Evolutionary conservation across 2,888 invertebrate species (phyloP).

Genomic region (Acrobasis consociella): DNA sequence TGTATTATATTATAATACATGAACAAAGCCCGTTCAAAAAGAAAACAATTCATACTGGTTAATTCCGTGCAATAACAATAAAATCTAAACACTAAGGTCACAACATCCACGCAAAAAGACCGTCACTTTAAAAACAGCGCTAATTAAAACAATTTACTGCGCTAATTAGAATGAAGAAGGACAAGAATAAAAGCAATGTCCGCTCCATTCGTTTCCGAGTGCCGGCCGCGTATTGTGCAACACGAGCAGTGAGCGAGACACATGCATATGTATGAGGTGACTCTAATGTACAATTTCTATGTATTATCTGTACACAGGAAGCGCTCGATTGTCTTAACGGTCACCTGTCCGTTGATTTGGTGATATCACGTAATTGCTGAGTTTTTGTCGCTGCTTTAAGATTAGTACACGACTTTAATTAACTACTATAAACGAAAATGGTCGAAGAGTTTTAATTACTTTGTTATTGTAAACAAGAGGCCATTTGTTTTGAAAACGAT

Average conservation of each 20-base stretch:
- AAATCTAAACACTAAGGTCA: background rate
- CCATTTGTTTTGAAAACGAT: too few relatives aligned
- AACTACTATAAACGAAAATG: background rate
- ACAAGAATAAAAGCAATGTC: conserved; percentile 25
- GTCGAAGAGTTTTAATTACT: background rate
- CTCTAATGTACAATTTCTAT: conserved; percentile 82
- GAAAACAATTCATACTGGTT: too few relatives aligned
- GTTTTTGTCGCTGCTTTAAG: conserved; percentile 35
- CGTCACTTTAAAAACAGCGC: conserved; percentile 11
- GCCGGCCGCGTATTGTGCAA: conserved; percentile 78
- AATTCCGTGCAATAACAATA: background rate
- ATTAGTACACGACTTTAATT: conserved; percentile 4
- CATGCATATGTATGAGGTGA: conserved; percentile 81
- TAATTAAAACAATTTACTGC: conserved; percentile 21
- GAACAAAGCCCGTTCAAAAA: background rate
- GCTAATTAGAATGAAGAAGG: conserved; percentile 20
- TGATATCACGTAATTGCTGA: conserved; percentile 62
- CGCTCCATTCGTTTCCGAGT: conserved; percentile 42
- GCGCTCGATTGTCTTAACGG: conserved; percentile 77
- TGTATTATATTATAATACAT: background rate
- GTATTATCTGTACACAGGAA: conserved; percentile 80
- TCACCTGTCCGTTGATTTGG: conserved; percentile 61
- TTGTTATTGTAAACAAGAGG: background rate
- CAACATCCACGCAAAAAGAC: conserved; percentile 13
- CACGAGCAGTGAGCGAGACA: conserved; percentile 79